Conservation (phyloP, 2,888 invertebrate genomes). For the Agrotis segetum region DNA sequence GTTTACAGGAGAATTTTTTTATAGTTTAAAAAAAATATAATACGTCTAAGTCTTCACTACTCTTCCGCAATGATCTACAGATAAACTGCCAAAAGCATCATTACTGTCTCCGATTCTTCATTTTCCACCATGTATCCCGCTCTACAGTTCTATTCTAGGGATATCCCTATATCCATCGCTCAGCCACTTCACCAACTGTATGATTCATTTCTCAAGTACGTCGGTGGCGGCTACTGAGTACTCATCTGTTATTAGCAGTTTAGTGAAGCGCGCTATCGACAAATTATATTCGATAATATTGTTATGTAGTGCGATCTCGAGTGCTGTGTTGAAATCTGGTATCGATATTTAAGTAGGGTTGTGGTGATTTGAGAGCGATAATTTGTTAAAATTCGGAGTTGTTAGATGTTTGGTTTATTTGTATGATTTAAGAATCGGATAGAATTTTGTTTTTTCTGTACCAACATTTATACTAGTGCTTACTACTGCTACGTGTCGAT, state of each 20-base stretch:
- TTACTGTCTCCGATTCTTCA: neutral
- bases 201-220: constrained; percentile 61
- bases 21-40: too few relatives aligned
- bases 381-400: constrained; percentile 26
- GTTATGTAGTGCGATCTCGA: constrained; percentile 35
- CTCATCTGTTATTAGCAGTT: constrained; percentile 56
- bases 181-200: constrained; percentile 42
- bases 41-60: too few relatives aligned
- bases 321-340: constrained; percentile 48
- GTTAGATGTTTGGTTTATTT: constrained; percentile 2
- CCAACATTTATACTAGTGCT: too few relatives aligned
- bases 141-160: constrained; percentile 52
- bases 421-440: neutral
- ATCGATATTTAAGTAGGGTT: constrained; percentile 32
- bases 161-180: constrained; percentile 45
- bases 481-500: too few relatives aligned
- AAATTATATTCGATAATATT: constrained; percentile 52
- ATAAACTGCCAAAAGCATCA: neutral
- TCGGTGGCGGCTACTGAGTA: constrained; percentile 39
- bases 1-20: neutral
- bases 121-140: neutral
- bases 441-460: too few relatives aligned
- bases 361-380: constrained; percentile 13
- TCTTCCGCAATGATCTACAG: neutral
- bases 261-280: constrained; percentile 54